These are phyloP conservation scores for Poeciliopsis retropinna DNA, from an alignment of 2,113 vertebrate species.

Conservation along the genomic window DNA sequence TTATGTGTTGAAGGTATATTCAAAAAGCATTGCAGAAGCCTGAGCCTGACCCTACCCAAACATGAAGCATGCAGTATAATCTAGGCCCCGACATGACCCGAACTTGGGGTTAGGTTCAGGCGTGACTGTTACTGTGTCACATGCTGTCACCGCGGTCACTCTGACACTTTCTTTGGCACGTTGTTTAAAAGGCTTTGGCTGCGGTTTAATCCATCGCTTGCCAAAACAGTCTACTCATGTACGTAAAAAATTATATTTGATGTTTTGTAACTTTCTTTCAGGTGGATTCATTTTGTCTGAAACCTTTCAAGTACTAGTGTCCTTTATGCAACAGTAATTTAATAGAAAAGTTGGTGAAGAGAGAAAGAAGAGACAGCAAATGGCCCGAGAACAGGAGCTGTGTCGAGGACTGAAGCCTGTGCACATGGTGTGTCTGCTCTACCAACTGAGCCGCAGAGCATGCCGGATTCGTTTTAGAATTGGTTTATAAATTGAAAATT, in stretches of 20 bases:
- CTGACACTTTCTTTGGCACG: background rate
- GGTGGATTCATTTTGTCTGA: background rate
- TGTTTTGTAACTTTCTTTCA: background rate
- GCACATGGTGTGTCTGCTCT: background rate
- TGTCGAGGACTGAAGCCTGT: background rate
- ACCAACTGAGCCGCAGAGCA: background rate
- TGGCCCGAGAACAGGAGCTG: background rate
- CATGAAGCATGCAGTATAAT: no score
- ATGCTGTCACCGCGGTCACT: no score
- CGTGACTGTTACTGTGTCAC: no score
- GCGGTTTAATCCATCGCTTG: background rate
- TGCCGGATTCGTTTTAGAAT: slow-evolving; percentile 4
- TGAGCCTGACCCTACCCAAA: no score
- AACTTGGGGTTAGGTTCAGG: no score
- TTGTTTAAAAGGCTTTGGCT: background rate
- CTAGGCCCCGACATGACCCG: no score
- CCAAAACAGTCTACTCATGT: background rate
- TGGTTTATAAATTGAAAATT: slow-evolving; percentile 20
- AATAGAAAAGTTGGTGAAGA: background rate
- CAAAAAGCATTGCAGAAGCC: no score
- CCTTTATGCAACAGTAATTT: background rate
- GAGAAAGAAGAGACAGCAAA: background rate
- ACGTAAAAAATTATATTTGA: background rate
- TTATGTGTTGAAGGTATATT: no score
- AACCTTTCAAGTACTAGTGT: background rate